phyloP scores from a whole-genome alignment of 2,113 vertebrate genomes.

The Pholis gunnellus region DNA sequence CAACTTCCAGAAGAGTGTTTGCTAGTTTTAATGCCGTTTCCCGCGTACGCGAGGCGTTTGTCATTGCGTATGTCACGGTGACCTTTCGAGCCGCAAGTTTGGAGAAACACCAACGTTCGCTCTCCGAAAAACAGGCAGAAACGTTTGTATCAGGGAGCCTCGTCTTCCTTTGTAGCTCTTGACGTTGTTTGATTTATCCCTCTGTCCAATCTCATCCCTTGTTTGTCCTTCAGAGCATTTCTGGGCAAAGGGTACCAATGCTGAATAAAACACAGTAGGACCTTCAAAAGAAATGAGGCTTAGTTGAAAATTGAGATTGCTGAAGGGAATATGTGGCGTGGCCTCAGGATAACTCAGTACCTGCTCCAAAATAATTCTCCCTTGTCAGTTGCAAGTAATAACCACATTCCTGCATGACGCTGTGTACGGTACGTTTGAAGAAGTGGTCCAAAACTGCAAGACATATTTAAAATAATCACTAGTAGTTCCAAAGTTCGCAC shows the following conservation, averaged over 20 bases:
- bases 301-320: neutral
- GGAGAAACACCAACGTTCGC: neutral
- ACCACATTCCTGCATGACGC: neutral
- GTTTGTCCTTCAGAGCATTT: neutral
- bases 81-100: conserved; percentile 46
- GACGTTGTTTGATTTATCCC: conserved; percentile 12
- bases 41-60: neutral
- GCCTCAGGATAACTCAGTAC: neutral
- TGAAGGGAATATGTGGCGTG: neutral
- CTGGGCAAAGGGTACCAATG: neutral
- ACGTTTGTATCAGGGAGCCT: neutral
- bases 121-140: conserved; percentile 13
- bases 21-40: neutral
- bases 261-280: neutral
- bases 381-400: neutral
- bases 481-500: no score
- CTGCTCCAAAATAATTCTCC: neutral
- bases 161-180: neutral
- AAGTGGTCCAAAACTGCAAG: neutral
- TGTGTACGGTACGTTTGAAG: neutral
- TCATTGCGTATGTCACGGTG: neutral
- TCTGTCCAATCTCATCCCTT: conserved; percentile 1
- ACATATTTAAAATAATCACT: neutral
- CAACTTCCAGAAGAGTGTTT: no score
- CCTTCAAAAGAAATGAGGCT: neutral